Percentiles rank a stretch among this genome's conserved stretches.
These are phyloP conservation scores for Bufo bufo DNA, from an alignment of 2,113 vertebrate genomes.

Conservation along the genomic window DNA sequence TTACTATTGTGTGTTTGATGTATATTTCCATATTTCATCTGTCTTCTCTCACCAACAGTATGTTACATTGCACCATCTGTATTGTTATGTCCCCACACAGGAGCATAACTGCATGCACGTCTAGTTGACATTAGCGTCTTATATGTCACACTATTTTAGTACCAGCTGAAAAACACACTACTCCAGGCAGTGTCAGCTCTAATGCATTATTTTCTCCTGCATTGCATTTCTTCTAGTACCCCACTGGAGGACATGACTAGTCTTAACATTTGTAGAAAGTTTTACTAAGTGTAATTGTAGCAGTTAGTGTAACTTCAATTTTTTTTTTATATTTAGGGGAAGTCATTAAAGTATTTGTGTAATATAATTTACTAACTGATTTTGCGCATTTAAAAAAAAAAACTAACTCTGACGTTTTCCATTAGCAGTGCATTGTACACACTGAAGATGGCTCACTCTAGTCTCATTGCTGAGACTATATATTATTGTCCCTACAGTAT, in stretches of 20 bases:
- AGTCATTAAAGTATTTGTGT: too few species aligned
- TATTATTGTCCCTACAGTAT: too few species aligned
- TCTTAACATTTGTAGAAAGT: not conserved
- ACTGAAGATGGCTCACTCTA: too few species aligned
- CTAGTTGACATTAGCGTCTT: not conserved
- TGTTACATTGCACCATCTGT: conserved; percentile 47
- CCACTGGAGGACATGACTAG: not conserved
- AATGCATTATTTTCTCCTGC: not conserved
- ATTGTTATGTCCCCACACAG: not conserved
- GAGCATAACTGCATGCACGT: not conserved
- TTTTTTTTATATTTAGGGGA: too few species aligned
- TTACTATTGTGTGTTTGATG: not conserved
- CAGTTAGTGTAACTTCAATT: too few species aligned
- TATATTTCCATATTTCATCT: not conserved
- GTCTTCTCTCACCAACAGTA: conserved; percentile 19
- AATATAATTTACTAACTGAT: too few species aligned
- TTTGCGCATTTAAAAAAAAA: too few species aligned
- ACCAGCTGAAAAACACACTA: not conserved
- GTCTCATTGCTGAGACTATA: too few species aligned
- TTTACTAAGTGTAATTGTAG: too few species aligned
- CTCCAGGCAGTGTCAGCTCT: not conserved
- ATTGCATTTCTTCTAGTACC: not conserved
- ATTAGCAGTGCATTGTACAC: too few species aligned
- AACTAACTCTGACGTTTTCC: too few species aligned
- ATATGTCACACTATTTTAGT: not conserved